Evolutionary conservation across 1,140 invertebrate genomes (phyloP).

Genomic region (Tetranychus urticae): DNA sequence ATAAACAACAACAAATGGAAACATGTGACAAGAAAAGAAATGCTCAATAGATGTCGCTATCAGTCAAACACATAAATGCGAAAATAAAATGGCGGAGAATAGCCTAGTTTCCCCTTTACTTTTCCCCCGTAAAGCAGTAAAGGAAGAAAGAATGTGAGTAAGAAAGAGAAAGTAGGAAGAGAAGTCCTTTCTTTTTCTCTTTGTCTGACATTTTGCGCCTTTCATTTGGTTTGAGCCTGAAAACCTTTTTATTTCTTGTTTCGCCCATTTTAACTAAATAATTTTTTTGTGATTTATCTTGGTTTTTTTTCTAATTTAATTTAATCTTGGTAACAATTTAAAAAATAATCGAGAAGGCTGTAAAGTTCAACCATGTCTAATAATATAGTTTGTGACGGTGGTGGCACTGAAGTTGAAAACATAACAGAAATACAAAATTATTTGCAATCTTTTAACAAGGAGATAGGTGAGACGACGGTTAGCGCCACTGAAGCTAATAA

Average conservation of each 20-base stretch:
- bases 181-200: neutral
- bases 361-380: no score
- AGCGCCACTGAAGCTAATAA: neutral
- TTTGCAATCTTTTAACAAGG: conserved; percentile 57
- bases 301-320: no score
- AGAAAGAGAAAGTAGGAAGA: neutral
- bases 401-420: conserved; percentile 7
- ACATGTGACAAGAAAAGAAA: neutral
- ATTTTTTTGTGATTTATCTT: no score
- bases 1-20: neutral
- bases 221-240: no score
- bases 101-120: neutral
- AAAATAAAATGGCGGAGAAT: neutral
- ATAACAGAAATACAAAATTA: conserved; percentile 49
- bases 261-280: no score
- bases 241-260: no score
- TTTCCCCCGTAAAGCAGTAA: neutral
- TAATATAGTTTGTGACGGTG: neutral
- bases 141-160: neutral
- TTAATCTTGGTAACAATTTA: no score
- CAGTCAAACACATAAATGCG: neutral
- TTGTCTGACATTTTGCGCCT: neutral
- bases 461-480: conserved; percentile 28
- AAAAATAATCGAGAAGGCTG: no score
- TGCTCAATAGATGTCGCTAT: neutral